Percentiles rank a stretch among this genome's conserved stretches.
These are phyloP conservation scores for Macaca fascicularis DNA, from an alignment of 2,113 vertebrate species.

Conservation along the genomic window DNA sequence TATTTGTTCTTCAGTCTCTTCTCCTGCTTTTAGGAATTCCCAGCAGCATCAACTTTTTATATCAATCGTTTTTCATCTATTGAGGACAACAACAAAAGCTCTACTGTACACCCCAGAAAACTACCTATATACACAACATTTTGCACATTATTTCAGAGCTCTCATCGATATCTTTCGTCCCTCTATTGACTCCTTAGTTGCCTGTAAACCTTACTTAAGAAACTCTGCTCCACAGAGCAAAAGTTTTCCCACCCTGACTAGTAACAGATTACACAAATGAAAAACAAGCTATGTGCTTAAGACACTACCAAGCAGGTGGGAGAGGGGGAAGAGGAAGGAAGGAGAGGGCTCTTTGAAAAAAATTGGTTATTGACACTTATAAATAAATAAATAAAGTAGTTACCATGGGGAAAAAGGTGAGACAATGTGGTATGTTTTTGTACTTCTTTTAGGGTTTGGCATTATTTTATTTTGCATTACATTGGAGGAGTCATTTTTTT, in stretches of 20 bases:
- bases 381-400: neutral
- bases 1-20: neutral
- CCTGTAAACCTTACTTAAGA: neutral
- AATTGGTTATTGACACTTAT: neutral
- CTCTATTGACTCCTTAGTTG: neutral
- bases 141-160: neutral
- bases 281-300: neutral
- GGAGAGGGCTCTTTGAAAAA: neutral
- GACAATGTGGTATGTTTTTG: neutral
- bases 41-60: neutral
- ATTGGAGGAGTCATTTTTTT: neutral
- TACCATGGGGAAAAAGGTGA: neutral
- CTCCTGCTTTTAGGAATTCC: neutral
- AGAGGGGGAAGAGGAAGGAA: neutral
- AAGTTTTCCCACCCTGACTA: neutral
- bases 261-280: neutral
- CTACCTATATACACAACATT: neutral
- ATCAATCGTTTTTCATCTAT: neutral
- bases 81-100: neutral
- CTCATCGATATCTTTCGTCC: neutral
- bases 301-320: neutral
- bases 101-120: neutral
- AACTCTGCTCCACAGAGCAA: neutral
- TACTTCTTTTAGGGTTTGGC: neutral
- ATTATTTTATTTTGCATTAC: neutral